Evolutionary conservation across 1,140 invertebrate species (phyloP).

Genomic region (Magallana gigas): DNA sequence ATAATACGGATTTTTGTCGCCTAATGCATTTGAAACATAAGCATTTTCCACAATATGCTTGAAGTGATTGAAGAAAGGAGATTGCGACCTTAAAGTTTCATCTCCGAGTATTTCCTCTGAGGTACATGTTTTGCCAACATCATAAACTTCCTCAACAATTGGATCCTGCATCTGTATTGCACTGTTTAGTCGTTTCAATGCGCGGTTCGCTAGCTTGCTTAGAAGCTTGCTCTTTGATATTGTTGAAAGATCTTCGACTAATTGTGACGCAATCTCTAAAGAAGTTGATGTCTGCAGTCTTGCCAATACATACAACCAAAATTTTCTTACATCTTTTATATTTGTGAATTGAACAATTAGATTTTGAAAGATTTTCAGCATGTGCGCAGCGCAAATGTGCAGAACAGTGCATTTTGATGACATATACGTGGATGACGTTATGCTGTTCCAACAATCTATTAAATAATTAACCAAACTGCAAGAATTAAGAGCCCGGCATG

Average conservation of each 20-base stretch:
- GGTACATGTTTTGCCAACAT: too few relatives aligned
- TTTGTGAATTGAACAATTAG: not conserved
- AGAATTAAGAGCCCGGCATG: constrained; percentile 3
- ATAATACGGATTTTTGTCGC: not conserved
- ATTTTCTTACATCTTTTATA: not conserved
- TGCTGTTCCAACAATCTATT: not conserved
- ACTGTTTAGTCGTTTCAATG: not conserved
- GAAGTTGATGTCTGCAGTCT: not conserved
- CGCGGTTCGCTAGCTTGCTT: not conserved
- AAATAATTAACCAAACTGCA: not conserved
- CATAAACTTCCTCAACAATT: too few relatives aligned
- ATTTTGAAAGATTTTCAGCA: constrained; percentile 9
- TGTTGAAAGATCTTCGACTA: not conserved
- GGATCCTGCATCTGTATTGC: too few relatives aligned
- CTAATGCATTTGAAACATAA: not conserved
- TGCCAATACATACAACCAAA: not conserved
- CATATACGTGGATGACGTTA: not conserved
- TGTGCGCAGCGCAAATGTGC: not conserved
- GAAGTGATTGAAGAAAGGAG: too few relatives aligned
- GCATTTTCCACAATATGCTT: not conserved
- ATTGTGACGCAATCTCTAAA: not conserved
- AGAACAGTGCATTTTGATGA: not conserved
- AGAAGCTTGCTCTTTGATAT: not conserved
- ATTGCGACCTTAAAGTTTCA: too few relatives aligned
- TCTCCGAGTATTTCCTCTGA: too few relatives aligned